Percentiles rank a stretch among this genome's conserved stretches.
phyloP scores from a whole-genome alignment of 2,888 invertebrate genomes.

The Drepana falcataria region DNA sequence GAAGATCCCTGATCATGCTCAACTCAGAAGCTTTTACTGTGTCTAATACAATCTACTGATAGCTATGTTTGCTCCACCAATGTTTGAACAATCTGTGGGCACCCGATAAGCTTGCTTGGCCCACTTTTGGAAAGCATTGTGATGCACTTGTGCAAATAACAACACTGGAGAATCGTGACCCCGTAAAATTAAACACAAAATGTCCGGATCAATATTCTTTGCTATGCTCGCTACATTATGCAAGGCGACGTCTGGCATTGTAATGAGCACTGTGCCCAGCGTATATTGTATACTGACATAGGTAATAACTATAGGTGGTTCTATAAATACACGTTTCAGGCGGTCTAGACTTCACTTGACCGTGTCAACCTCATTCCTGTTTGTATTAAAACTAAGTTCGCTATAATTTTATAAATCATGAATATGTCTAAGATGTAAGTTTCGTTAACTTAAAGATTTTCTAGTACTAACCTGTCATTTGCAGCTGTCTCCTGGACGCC shows the following conservation, averaged over 20 bases:
- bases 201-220: conserved; percentile 22
- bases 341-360: not conserved
- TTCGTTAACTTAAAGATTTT: not conserved
- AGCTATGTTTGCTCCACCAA: conserved; percentile 1
- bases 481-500: conserved; percentile 71
- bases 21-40: conserved; percentile 16
- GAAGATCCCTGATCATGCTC: not conserved
- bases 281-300: not conserved
- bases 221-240: conserved; percentile 25
- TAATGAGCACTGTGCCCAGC: conserved; percentile 17
- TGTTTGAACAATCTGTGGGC: conserved; percentile 20
- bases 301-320: not conserved
- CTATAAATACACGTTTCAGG: conserved; percentile 1
- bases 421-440: conserved; percentile 3
- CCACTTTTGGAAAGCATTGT: conserved; percentile 20
- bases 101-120: conserved; percentile 21
- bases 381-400: not conserved
- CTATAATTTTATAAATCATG: too few species aligned
- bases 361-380: not conserved
- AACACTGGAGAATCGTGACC: conserved; percentile 14
- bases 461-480: conserved; percentile 69
- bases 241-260: conserved; percentile 30
- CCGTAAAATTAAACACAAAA: conserved; percentile 15
- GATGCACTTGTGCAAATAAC: conserved; percentile 25
- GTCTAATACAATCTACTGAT: conserved; percentile 8